A percentile compares a stretch with the other conserved stretches of the same genome.
phyloP scores from a whole-genome alignment of 2,888 invertebrate species.

The Empis livida region DNA sequence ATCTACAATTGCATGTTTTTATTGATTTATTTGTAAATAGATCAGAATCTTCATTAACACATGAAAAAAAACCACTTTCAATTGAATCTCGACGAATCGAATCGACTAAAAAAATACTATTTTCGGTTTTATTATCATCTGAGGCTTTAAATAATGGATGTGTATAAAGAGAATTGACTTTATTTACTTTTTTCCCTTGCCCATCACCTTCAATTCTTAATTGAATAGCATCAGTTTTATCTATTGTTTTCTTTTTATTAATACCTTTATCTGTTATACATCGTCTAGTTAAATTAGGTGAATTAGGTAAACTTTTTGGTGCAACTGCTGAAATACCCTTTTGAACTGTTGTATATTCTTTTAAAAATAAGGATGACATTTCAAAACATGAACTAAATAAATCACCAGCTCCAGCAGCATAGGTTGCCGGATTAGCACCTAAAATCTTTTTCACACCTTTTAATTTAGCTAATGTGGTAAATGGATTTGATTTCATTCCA shows the following conservation, averaged over 20 bases:
- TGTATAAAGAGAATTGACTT: slow-evolving; percentile 40
- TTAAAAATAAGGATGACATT: slow-evolving; percentile 54
- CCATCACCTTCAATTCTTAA: too few species aligned
- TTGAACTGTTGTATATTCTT: slow-evolving; percentile 23
- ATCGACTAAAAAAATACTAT: not conserved
- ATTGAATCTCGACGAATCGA: slow-evolving; percentile 65
- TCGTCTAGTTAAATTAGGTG: slow-evolving; percentile 34
- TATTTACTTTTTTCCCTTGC: not conserved
- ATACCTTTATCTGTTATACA: not conserved
- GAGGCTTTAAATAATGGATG: slow-evolving; percentile 41
- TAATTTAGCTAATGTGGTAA: slow-evolving; percentile 59
- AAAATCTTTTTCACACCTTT: slow-evolving; percentile 73
- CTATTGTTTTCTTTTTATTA: not conserved
- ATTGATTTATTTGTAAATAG: slow-evolving; percentile 28
- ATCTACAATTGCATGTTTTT: slow-evolving; percentile 25
- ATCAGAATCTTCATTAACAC: slow-evolving; percentile 68
- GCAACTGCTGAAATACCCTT: slow-evolving; percentile 16
- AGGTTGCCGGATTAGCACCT: slow-evolving; percentile 45
- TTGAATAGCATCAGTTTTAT: not conserved
- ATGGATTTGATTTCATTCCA: slow-evolving; percentile 50
- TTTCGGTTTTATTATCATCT: slow-evolving; percentile 17
- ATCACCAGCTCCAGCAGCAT: slow-evolving; percentile 39
- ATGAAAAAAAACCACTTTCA: slow-evolving; percentile 82
- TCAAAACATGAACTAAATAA: slow-evolving; percentile 67
- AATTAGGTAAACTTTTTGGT: slow-evolving; percentile 41